Base-by-base conservation (phyloP, 2,888 invertebrate species). In the Melikaiella ostensackeni region DNA sequence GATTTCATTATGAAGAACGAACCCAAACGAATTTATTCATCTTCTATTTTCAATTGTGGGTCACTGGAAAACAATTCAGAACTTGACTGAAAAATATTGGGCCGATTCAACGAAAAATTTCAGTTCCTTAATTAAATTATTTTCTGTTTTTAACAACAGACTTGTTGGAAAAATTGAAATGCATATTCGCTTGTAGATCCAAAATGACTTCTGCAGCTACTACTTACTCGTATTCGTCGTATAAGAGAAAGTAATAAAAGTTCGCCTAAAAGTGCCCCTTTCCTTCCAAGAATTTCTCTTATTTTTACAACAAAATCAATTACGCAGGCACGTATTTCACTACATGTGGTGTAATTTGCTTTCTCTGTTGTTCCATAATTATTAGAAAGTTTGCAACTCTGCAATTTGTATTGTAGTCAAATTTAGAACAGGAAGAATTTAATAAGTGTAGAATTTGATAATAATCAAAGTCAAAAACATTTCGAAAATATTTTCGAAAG, bases 11-110 rank as follows among this genome's bases (percentile, higher is more conserved):
- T 21, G 16, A 63, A 35, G 35, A 35, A 38, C 5, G 21, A 38
- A 21, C 35, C 11, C 11, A 13, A 33, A 35, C 62, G 63, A 9
- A 63, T 63, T 63, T 62, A 27, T 16, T 61, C 30, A 27, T 61
- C 61, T 27, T 61, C 24, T 61, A 61, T 61, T 33, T 33, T n/a
- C 16, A 33, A 62, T 62, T 62, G 16, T 62, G n/a, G n/a, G n/a
- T 62, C n/a, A 33, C 24, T 59, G 27, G 27, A 16, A 59, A 59
- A 59, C 27, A 59, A 27, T 59, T 27, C 13, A 27, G 27, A 6
- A 59, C 24, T 27, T 57, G 1, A 24, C 7, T 24, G 11, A 24
- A 57, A 57, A 24, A 24, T 57, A 13, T 24, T 13, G 11, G 11
- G 11, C 21, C 9, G 0, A 13, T 24, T 57, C 13, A 57, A 57